These are phyloP conservation scores for Eucera pruinosa DNA, from an alignment of 2,888 invertebrate species.

Conservation along the genomic window DNA sequence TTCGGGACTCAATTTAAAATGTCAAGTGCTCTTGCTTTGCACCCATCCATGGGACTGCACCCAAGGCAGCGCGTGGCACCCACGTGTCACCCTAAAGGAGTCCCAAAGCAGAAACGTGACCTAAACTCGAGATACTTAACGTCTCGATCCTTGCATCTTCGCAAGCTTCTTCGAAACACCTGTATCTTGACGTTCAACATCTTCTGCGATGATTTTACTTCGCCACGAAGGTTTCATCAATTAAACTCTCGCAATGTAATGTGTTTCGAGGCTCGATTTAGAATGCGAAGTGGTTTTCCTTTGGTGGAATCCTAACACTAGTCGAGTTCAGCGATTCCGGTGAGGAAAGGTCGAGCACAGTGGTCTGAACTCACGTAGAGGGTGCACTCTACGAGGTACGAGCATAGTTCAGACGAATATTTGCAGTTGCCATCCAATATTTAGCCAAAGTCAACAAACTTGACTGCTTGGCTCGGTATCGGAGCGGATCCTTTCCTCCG, in stretches of 20 bases:
- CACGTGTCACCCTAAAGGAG: too few species aligned
- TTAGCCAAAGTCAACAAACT: slow-evolving; percentile 82
- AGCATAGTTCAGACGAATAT: slow-evolving; percentile 80
- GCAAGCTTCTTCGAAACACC: too few species aligned
- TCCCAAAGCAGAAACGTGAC: too few species aligned
- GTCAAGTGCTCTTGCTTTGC: slow-evolving; percentile 57
- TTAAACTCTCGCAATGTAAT: too few species aligned
- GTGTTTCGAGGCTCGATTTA: slow-evolving; percentile 48
- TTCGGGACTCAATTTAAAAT: slow-evolving; percentile 53
- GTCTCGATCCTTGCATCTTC: too few species aligned
- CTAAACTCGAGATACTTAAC: too few species aligned
- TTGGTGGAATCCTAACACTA: slow-evolving; percentile 47
- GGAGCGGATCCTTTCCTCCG: slow-evolving; percentile 77
- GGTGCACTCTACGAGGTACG: slow-evolving; percentile 46
- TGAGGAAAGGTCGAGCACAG: slow-evolving; percentile 30
- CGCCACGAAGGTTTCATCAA: too few species aligned
- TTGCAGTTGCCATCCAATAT: slow-evolving; percentile 82
- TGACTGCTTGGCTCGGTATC: slow-evolving; percentile 76
- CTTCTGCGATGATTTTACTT: too few species aligned
- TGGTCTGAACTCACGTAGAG: slow-evolving; percentile 43
- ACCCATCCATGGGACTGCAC: too few species aligned
- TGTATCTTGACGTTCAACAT: too few species aligned
- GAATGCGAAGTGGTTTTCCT: slow-evolving; percentile 60
- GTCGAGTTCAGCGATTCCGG: slow-evolving; percentile 42
- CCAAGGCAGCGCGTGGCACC: too few species aligned